These are phyloP conservation scores for Poecile montanus DNA, from an alignment of 2,797 vertebrate genomes.

Conservation along the genomic window DNA sequence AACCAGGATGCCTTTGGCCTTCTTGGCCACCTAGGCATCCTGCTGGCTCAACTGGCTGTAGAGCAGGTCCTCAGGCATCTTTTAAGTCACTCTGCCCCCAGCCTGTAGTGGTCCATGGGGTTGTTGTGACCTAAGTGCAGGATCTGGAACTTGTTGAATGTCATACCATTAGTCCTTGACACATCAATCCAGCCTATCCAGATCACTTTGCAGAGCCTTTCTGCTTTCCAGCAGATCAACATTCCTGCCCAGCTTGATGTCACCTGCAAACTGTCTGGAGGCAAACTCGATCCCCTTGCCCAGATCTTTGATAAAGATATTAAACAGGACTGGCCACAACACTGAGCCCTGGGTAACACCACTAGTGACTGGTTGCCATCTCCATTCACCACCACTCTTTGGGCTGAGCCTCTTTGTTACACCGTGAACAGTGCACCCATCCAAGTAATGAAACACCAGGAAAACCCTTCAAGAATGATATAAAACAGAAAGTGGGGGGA, in stretches of 20 bases:
- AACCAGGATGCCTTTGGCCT: not conserved
- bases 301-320: not conserved
- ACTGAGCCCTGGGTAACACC: not conserved
- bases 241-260: not conserved
- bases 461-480: not conserved
- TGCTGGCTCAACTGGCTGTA: not conserved
- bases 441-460: not conserved
- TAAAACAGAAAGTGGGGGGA: not conserved
- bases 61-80: too few relatives aligned
- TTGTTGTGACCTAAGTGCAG: not conserved
- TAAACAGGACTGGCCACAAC: not conserved
- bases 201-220: not conserved
- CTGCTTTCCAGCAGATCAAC: not conserved
- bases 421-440: not conserved
- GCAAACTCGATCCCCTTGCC: not conserved
- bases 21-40: not conserved
- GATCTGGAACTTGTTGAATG: accelerated
- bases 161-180: not conserved
- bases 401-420: not conserved
- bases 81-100: not conserved
- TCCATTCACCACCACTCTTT: not conserved
- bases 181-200: not conserved
- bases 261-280: not conserved
- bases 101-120: not conserved
- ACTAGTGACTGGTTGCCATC: not conserved